These are phyloP conservation scores for Oncorhynchus kisutch DNA, from an alignment of 2,113 vertebrate species.

Conservation along the genomic window DNA sequence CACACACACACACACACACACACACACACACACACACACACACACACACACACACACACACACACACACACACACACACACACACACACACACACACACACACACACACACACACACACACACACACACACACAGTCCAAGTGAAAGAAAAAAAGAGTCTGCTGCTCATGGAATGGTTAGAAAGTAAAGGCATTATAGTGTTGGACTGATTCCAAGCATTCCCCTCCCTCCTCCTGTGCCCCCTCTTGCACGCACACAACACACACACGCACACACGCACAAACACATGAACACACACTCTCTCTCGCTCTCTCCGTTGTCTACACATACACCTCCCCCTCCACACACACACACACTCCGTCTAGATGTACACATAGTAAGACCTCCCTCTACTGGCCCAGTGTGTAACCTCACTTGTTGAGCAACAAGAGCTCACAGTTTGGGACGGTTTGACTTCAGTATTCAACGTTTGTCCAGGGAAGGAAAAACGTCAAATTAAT, in stretches of 20 bases:
- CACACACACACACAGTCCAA: constrained; percentile 11
- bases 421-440: no score
- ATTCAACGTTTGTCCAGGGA: no score
- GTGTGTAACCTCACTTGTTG: neutral
- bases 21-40: neutral
- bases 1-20: constrained; percentile 14
- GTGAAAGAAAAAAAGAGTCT: constrained; percentile 39
- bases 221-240: constrained; percentile 21
- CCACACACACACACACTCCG: neutral
- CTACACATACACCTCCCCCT: constrained; percentile 17
- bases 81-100: constrained; percentile 8
- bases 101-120: neutral
- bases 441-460: no score
- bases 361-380: constrained; percentile 39
- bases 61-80: neutral
- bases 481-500: no score
- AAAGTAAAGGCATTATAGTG: constrained; percentile 61
- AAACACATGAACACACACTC: constrained; percentile 20
- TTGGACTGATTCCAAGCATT: constrained; percentile 60
- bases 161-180: constrained; percentile 48
- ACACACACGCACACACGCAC: neutral
- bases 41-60: constrained; percentile 2
- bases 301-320: constrained; percentile 8
- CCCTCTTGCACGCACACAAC: constrained; percentile 8
- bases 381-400: constrained; percentile 69